Evolutionary conservation across 2,113 vertebrate species (phyloP).

Genomic region (Platysteira castanea): DNA sequence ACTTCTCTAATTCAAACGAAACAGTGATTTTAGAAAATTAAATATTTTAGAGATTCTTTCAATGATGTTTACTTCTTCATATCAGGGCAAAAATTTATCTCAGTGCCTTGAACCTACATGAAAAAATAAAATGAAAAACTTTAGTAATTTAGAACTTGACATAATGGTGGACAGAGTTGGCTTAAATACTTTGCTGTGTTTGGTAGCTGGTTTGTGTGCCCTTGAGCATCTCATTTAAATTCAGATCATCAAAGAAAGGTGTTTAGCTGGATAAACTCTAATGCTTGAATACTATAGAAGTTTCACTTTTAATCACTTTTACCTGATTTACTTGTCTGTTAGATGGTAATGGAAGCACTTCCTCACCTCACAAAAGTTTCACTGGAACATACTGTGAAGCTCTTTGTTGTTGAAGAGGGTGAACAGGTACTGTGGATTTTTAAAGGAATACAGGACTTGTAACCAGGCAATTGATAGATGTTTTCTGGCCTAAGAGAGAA

Average conservation of each 20-base stretch:
- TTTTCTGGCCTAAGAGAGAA: background rate
- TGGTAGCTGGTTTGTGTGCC: background rate
- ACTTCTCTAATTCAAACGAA: background rate
- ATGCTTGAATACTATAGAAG: background rate
- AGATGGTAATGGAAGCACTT: background rate
- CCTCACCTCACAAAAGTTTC: background rate
- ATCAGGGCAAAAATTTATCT: background rate
- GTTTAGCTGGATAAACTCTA: background rate
- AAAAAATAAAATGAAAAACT: background rate
- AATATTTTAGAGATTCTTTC: background rate
- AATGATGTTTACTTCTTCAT: background rate
- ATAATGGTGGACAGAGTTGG: background rate
- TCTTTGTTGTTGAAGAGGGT: background rate
- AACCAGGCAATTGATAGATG: constrained; percentile 27
- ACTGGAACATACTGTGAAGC: background rate
- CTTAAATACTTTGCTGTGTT: background rate
- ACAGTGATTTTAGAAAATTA: background rate
- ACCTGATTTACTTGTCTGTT: background rate
- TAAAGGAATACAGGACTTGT: background rate
- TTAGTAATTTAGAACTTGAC: background rate
- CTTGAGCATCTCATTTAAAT: background rate
- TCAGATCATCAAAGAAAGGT: background rate
- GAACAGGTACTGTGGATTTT: background rate
- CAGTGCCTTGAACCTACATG: background rate
- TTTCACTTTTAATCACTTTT: background rate